Evolutionary conservation across 2,113 vertebrate genomes (phyloP).

Genomic region (rat (Rattus norvegicus)): DNA sequence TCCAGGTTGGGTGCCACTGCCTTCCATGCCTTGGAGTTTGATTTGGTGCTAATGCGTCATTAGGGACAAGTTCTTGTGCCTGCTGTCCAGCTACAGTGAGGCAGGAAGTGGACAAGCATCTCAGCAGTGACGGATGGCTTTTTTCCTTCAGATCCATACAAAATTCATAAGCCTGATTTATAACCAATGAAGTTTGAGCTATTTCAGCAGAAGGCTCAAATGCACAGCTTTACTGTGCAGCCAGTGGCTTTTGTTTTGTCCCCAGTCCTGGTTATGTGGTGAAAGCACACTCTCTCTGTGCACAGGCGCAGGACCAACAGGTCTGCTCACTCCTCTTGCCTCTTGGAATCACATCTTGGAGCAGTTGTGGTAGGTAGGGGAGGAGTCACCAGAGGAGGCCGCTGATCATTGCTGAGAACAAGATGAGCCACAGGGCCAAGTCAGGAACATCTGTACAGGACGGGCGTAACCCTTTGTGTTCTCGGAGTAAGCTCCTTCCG

Average conservation of each 20-base stretch:
- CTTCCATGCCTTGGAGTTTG: neutral
- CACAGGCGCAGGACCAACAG: neutral
- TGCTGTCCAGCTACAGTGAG: neutral
- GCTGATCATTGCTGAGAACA: neutral
- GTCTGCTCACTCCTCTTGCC: neutral
- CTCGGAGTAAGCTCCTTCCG: rapidly evolving
- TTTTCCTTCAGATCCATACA: neutral
- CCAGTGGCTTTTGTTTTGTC: neutral
- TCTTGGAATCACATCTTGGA: too few species aligned
- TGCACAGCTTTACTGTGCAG: neutral
- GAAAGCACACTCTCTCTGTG: neutral
- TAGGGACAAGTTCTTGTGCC: neutral
- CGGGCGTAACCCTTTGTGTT: rapidly evolving
- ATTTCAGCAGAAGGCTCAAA: neutral
- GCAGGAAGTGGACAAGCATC: neutral
- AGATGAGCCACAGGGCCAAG: neutral
- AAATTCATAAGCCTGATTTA: constrained; percentile 45
- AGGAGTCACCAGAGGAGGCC: too few species aligned
- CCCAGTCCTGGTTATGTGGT: rapidly evolving
- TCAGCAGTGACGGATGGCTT: neutral
- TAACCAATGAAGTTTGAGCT: neutral
- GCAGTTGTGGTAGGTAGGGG: too few species aligned
- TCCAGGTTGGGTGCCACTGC: neutral
- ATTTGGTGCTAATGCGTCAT: neutral
- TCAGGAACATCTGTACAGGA: rapidly evolving